Evolutionary conservation across 2,113 vertebrate genomes (phyloP).

Genomic region (Nycticebus coucang): DNA sequence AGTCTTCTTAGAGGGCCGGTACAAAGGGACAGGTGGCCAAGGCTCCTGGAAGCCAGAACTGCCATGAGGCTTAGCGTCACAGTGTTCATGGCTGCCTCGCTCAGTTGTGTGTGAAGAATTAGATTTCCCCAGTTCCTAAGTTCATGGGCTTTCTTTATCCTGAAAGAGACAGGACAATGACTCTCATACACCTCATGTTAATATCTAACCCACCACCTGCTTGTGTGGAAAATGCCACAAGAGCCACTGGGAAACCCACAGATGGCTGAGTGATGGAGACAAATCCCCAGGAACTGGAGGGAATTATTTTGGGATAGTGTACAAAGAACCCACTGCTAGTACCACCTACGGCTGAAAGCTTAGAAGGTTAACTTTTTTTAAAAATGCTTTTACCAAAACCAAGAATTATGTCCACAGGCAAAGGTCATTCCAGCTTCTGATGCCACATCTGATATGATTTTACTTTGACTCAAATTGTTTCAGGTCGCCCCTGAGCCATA

Average conservation of each 20-base stretch:
- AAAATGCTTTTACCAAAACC: neutral
- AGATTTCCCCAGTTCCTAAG: neutral
- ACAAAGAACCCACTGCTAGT: rapidly evolving
- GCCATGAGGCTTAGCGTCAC: rapidly evolving
- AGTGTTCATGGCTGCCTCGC: rapidly evolving
- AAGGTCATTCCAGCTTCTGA: no score
- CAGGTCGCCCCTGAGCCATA: neutral
- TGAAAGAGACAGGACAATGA: rapidly evolving
- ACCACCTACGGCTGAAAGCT: rapidly evolving
- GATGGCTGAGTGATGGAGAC: rapidly evolving
- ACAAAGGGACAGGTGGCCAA: rapidly evolving
- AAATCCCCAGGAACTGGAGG: rapidly evolving
- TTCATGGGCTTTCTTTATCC: rapidly evolving
- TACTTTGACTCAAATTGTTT: neutral
- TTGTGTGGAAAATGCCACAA: neutral
- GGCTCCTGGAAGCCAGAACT: rapidly evolving
- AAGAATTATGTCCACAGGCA: rapidly evolving
- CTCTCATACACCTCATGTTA: neutral
- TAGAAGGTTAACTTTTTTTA: rapidly evolving
- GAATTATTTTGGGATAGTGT: rapidly evolving
- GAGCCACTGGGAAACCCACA: rapidly evolving
- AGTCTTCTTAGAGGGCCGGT: neutral
- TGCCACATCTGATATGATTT: rapidly evolving
- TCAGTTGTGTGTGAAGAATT: neutral
- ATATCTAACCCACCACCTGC: rapidly evolving